phyloP scores from a whole-genome alignment of 1,140 invertebrate genomes.

The Bombus confusus region DNA sequence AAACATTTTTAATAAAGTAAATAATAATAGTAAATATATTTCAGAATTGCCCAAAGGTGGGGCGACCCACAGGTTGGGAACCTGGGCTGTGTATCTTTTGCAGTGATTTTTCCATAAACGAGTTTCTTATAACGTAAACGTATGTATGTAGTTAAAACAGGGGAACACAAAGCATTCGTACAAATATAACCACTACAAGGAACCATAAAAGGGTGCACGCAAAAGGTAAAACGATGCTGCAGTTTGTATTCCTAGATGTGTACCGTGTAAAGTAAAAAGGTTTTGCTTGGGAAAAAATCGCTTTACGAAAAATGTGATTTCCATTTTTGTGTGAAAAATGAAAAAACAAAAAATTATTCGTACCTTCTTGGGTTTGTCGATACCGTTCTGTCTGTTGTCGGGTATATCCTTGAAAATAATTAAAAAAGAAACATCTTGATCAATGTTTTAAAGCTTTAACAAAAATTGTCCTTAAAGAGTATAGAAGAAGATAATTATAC shows the following conservation, averaged over 20 bases:
- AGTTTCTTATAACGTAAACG: not conserved
- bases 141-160: not conserved
- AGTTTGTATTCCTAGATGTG: not conserved
- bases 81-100: not conserved
- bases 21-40: no score
- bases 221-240: not conserved
- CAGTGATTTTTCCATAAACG: not conserved
- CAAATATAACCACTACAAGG: not conserved
- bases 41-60: no score
- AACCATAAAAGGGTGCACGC: not conserved
- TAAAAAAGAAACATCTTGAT: conserved; percentile 59
- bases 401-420: conserved; percentile 79
- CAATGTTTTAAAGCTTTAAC: not conserved
- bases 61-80: no score
- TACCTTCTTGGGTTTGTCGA: conserved; percentile 79
- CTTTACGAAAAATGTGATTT: not conserved
- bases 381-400: conserved; percentile 78
- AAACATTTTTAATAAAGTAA: no score
- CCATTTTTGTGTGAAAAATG: conserved; percentile 11
- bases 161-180: not conserved
- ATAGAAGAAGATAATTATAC: not conserved
- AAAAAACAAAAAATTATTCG: conserved; percentile 42
- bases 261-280: not conserved
- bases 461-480: conserved; percentile 16
- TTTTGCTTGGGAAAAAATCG: not conserved